A percentile compares a stretch with the other conserved stretches of the same genome.
These are phyloP conservation scores for Elachura formosa DNA, from an alignment of 2,113 vertebrate genomes.

Conservation along the genomic window DNA sequence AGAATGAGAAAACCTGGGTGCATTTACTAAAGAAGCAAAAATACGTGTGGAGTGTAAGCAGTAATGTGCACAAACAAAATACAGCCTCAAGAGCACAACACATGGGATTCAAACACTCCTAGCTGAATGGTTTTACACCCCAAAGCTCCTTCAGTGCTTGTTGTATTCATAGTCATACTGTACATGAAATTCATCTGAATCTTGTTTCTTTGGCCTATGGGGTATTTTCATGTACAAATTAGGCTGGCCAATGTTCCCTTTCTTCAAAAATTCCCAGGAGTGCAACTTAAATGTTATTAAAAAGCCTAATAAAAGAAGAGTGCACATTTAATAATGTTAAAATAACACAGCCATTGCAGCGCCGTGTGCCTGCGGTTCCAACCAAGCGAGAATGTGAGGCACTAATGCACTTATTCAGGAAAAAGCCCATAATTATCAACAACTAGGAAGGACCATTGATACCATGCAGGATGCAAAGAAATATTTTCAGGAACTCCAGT, in stretches of 20 bases:
- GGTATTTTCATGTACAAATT: slow-evolving; percentile 80
- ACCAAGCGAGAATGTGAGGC: slow-evolving; percentile 42
- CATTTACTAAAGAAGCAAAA: background rate
- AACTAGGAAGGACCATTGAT: slow-evolving; percentile 48
- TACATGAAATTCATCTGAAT: slow-evolving; percentile 73
- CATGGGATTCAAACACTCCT: background rate
- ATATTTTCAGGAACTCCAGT: background rate
- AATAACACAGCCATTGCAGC: slow-evolving; percentile 68
- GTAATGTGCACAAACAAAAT: background rate
- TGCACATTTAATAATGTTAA: slow-evolving; percentile 79
- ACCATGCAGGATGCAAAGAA: background rate
- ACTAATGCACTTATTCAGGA: slow-evolving; percentile 55
- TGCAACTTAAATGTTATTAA: slow-evolving; percentile 80
- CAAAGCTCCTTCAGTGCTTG: background rate
- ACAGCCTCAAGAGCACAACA: background rate
- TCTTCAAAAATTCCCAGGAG: slow-evolving; percentile 73
- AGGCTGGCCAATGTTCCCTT: slow-evolving; percentile 75
- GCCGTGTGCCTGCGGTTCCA: slow-evolving; percentile 51
- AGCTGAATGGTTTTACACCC: background rate
- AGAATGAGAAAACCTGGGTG: background rate
- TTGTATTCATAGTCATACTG: background rate
- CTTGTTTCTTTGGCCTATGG: slow-evolving; percentile 75
- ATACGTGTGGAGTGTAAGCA: background rate
- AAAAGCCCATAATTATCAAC: slow-evolving; percentile 55
- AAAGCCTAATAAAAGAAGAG: slow-evolving; percentile 80